phyloP scores from a whole-genome alignment of 2,888 invertebrate species.

The Apotomis betuletana region DNA sequence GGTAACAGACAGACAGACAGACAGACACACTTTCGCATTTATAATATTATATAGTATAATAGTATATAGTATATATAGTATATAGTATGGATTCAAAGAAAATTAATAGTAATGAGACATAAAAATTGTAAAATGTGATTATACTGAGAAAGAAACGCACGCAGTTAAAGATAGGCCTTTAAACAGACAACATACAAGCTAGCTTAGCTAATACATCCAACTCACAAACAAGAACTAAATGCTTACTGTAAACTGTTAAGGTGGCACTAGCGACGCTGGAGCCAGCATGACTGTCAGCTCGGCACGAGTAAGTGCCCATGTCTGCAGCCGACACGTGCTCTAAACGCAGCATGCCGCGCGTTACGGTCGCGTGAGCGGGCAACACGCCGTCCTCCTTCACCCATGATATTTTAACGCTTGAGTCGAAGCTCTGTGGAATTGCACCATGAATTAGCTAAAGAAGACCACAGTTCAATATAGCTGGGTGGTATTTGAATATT shows the following conservation, averaged over 20 bases:
- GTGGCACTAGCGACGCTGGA: slow-evolving; percentile 93
- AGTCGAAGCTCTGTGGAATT: slow-evolving; percentile 74
- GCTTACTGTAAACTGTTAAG: slow-evolving; percentile 96
- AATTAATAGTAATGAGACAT: no score
- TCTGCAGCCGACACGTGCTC: slow-evolving; percentile 92
- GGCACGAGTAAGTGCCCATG: slow-evolving; percentile 95
- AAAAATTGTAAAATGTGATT: no score
- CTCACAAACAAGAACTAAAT: neutral
- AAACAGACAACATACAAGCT: no score
- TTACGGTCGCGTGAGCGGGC: slow-evolving; percentile 72
- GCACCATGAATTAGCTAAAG: neutral
- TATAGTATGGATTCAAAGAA: no score
- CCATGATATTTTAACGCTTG: slow-evolving; percentile 79
- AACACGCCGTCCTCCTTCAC: slow-evolving; percentile 75
- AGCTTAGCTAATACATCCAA: no score
- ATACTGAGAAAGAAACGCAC: no score
- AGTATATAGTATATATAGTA: no score
- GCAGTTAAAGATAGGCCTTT: no score
- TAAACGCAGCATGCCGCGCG: slow-evolving; percentile 85
- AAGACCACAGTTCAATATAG: neutral
- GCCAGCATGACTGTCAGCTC: slow-evolving; percentile 95
- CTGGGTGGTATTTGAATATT: no score
- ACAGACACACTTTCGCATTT: no score
- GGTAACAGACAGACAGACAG: no score
- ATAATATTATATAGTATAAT: no score